Base-by-base conservation (phyloP, 2,888 invertebrate genomes). In the Diplazon laetatorius region DNA sequence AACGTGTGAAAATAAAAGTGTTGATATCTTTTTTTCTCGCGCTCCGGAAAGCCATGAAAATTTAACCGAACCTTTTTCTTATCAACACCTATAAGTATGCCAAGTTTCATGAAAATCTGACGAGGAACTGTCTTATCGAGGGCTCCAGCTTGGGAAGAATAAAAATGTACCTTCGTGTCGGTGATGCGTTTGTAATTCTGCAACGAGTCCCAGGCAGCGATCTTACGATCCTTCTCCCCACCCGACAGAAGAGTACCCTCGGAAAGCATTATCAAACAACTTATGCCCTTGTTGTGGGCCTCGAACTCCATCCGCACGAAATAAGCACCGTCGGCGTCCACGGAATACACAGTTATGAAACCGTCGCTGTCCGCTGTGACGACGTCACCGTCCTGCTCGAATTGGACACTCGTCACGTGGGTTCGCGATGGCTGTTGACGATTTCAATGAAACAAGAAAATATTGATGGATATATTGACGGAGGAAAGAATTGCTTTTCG, bases 311-410 rank as follows among this genome's bases (percentile, higher is more conserved):
- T 96, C 81, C 96, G 93, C 2, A 97, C 96, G 87, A 96, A 97
- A 90, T 97, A 97, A 1, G 97, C 96, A 0, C 97, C 97, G 86
- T 97, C 97, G 30, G 96, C 95, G 87, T 97, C 97, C 0, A 97
- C 96, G 80, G 96, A 96, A 91, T 98, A 98, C 76, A 98, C 94
- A 3, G 97, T 97, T 80, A 98, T 96, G 86, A 97, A 96, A 6
- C 98, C 98, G 88, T 97, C 97, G 78, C 96, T 96, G 87, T 98
- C 98, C 0, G 97, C 98, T 0, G 97, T 97, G 55, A 98, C 96
- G 1, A 98, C 96, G 89, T 97, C 97, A 5, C 97, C 98, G 87
- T 97, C 97, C 90, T 96, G 95, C 86, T 97, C 96, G 87, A 97
- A 98, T 87, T 97, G 97, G 16, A 98, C 93, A 76, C 97, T 96